phyloP scores from a whole-genome alignment of 2,888 invertebrate species.

The Orchesellides sinensis region DNA sequence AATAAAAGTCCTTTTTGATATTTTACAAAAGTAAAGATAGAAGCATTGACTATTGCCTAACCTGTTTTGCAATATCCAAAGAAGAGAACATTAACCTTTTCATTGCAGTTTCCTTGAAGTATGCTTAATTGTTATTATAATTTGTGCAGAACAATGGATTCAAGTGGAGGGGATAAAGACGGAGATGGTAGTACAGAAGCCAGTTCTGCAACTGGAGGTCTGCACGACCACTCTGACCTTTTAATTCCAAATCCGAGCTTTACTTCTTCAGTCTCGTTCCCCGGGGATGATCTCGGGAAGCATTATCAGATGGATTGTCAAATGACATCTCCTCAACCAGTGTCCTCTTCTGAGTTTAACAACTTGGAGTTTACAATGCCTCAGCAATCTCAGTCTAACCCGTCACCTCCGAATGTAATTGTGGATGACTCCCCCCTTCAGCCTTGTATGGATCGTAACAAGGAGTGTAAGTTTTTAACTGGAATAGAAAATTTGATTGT shows the following conservation, averaged over 20 bases:
- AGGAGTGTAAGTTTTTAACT: slow-evolving; percentile 90
- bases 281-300: slow-evolving; percentile 46
- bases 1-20: background rate
- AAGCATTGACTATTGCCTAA: background rate
- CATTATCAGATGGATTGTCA: slow-evolving; percentile 43
- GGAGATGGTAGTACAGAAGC: slow-evolving; percentile 28
- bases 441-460: slow-evolving; percentile 96
- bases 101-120: background rate
- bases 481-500: background rate
- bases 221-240: slow-evolving; percentile 55
- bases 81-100: background rate
- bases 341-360: background rate
- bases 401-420: slow-evolving; percentile 91
- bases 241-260: slow-evolving; percentile 61
- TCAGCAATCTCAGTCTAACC: slow-evolving; percentile 30
- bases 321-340: slow-evolving; percentile 35
- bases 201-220: slow-evolving; percentile 30
- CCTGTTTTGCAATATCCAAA: background rate
- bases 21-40: too few relatives aligned
- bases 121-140: background rate
- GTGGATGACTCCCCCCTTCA: slow-evolving; percentile 96
- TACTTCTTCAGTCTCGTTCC: slow-evolving; percentile 24
- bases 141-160: slow-evolving; percentile 41
- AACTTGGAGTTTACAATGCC: slow-evolving; percentile 9
- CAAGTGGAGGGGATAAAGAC: slow-evolving; percentile 24